Evolutionary conservation across 2,888 invertebrate species (phyloP).

Genomic region (Chydorus sphaericus): DNA sequence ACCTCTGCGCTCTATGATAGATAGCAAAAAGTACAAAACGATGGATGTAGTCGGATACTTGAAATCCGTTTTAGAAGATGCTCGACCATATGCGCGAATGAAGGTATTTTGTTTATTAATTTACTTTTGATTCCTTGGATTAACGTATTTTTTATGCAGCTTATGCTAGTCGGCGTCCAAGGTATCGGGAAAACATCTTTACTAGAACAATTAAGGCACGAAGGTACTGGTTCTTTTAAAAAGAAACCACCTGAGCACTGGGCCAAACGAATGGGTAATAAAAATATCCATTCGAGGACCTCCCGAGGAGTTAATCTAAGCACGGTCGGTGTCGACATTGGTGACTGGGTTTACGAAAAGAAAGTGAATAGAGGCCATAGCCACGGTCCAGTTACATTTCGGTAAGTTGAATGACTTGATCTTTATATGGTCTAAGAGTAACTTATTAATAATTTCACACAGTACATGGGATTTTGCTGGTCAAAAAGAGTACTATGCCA

Average conservation of each 20-base stretch:
- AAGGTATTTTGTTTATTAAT: slow-evolving; percentile 33
- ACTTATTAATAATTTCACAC: slow-evolving; percentile 22
- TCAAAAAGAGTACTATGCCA: slow-evolving; percentile 93
- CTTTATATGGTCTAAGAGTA: not conserved
- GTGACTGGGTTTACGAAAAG: slow-evolving; percentile 84
- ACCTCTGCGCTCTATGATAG: slow-evolving; percentile 78
- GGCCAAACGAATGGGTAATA: slow-evolving; percentile 89
- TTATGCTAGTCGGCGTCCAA: slow-evolving; percentile 34
- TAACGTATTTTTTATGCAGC: slow-evolving; percentile 37
- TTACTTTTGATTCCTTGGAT: slow-evolving; percentile 81
- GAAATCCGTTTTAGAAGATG: slow-evolving; percentile 66
- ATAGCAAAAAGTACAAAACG: slow-evolving; percentile 83
- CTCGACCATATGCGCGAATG: slow-evolving; percentile 84
- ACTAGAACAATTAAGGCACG: slow-evolving; percentile 70
- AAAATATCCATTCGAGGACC: slow-evolving; percentile 57
- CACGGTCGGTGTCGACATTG: slow-evolving; percentile 95
- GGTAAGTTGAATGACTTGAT: slow-evolving; percentile 18
- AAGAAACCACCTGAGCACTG: slow-evolving; percentile 70
- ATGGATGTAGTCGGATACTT: slow-evolving; percentile 85
- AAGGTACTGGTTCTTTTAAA: slow-evolving; percentile 56
- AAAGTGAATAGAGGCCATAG: slow-evolving; percentile 52
- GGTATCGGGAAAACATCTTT: slow-evolving; percentile 76
- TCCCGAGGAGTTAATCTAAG: slow-evolving; percentile 70
- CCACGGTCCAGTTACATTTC: slow-evolving; percentile 69
- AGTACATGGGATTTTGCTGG: slow-evolving; percentile 99